Base-by-base conservation (phyloP, 2,888 invertebrate genomes). In the Leptothorax acervorum region DNA sequence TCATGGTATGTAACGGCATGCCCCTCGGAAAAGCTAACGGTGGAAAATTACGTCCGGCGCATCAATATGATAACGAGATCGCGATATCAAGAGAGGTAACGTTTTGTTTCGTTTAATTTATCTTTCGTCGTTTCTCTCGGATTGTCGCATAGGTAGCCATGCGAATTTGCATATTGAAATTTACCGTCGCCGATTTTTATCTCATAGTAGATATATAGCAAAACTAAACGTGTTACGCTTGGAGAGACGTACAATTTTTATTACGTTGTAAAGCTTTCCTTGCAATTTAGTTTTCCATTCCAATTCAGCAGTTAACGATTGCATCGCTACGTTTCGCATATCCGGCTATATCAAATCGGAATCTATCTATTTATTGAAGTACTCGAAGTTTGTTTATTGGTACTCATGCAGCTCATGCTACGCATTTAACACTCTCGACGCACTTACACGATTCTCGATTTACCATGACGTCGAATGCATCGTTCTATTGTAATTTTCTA, bases 1-100 rank as follows among this genome's bases (percentile, higher is more conserved):
- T 57, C n/a, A 18, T 42, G 66, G 12, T 4, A 28, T 18, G 18
- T 65, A 55, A 60, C 8, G 31, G 51, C n/a, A 11, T 51, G 23
- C 28, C 66, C 28, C 66, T 9, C 4, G 75, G 48, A 28, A 6
- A 48, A 42, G 28, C 8, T 18, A 51, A 35, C 23, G 45, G 5
- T 31, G 28, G 28, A 42, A 8, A 39, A 68, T 66, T 79, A 48
- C 42, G 39, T 2, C 2, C 15, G 31, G 53, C 65, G 53, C 63
- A 81, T 73, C 57, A 66, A 68, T 66, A 73, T 48, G 60, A 53
- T 84, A 74, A 84, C 65, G 60, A 63, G 68, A 62, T 53, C 39
- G 60, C 23, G 42, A 81, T 81, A 81, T 66, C 57, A 45, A 42
- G 23, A 48, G 42, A 39, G 23, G n/a, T 39, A 31, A 55, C n/a